These are phyloP conservation scores for Fulmarus glacialis DNA, from an alignment of 2,113 vertebrate species.

Conservation along the genomic window DNA sequence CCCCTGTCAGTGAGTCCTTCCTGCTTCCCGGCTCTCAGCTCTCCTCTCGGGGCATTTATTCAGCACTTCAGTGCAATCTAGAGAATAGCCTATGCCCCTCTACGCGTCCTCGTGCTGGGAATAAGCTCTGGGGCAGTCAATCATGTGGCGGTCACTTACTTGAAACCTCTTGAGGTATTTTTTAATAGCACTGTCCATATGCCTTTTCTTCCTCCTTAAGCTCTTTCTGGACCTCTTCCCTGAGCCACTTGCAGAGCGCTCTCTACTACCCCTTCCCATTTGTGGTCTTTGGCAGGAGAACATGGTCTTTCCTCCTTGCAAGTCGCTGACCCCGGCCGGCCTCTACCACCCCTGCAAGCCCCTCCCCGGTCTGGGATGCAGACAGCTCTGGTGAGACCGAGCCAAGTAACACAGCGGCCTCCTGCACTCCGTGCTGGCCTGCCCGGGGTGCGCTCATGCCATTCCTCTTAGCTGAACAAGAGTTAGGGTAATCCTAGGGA, in stretches of 20 bases:
- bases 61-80: not conserved
- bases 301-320: not conserved
- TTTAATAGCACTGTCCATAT: not conserved
- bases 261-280: not conserved
- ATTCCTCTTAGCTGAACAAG: not conserved
- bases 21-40: not conserved
- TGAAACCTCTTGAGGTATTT: not conserved
- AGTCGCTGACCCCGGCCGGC: fast-evolving
- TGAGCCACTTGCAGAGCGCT: fast-evolving
- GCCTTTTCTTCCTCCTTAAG: not conserved
- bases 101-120: fast-evolving
- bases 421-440: not conserved
- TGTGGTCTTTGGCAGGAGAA: not conserved
- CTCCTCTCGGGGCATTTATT: not conserved
- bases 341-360: not conserved
- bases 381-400: not conserved
- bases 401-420: not conserved
- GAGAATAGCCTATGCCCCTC: not conserved
- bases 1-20: not conserved
- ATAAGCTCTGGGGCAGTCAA: not conserved
- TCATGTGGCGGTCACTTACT: not conserved
- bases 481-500: not conserved
- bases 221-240: not conserved
- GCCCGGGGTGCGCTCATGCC: not conserved
- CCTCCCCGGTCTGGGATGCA: fast-evolving